Percentiles rank a stretch among this genome's conserved stretches.
Evolutionary conservation across 2,113 vertebrate genomes (phyloP).

Genomic region (Pungitius pungitius): DNA sequence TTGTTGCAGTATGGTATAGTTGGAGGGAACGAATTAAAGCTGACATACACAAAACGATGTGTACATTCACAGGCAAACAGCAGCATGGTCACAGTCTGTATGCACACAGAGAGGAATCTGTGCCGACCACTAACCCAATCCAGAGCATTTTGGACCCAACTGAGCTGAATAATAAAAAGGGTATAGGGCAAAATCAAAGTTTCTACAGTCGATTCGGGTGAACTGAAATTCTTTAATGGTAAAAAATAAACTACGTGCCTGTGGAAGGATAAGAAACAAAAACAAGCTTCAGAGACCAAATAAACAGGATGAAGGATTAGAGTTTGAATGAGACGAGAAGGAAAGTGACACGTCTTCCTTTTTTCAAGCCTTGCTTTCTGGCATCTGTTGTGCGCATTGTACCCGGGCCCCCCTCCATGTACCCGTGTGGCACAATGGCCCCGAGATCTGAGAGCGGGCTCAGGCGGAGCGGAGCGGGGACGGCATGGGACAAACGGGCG

Average conservation of each 20-base stretch:
- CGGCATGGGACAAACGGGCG: conserved; percentile 69
- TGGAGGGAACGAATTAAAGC: background rate
- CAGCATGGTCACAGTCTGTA: conserved; percentile 24
- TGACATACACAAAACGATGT: conserved; percentile 17
- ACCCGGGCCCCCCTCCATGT: conserved; percentile 60
- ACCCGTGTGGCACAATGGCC: conserved; percentile 67
- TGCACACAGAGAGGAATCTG: conserved; percentile 34
- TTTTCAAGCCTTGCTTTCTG: conserved; percentile 9
- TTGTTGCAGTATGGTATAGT: background rate
- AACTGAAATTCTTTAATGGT: conserved; percentile 24
- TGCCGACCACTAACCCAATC: conserved; percentile 33
- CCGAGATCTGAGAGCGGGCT: conserved; percentile 72
- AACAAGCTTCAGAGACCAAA: background rate
- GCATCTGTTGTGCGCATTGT: conserved; percentile 43
- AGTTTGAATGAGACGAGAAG: background rate
- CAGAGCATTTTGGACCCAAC: conserved; percentile 63
- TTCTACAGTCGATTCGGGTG: conserved; percentile 20
- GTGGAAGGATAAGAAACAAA: background rate
- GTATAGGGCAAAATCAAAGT: conserved; percentile 20
- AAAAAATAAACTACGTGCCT: background rate
- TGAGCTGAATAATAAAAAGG: conserved; percentile 59
- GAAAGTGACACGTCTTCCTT: conserved; percentile 8
- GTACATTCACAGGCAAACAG: background rate
- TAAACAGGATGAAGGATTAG: background rate
- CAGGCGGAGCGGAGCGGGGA: conserved; percentile 69